Base-by-base conservation (phyloP, 2,113 vertebrate genomes). In the Hyperopisus bebe region DNA sequence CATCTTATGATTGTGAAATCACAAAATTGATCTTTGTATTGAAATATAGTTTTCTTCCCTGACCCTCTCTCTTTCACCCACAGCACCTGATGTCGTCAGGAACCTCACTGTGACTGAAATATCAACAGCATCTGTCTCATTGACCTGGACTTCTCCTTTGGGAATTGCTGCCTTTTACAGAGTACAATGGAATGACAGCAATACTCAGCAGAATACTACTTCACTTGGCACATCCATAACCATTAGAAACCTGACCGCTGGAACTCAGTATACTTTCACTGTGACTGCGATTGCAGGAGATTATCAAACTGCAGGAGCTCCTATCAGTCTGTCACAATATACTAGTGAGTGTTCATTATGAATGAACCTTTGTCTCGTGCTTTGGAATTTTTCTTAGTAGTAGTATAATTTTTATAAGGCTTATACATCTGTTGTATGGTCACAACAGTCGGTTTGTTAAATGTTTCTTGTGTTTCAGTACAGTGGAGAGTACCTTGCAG, bases 181-280 rank as follows among this genome's bases (percentile, higher is more conserved):
- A 0, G 47, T 48, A 48, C 47, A 0, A 2, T 48, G 47, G 47
- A 48, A 48, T 48, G 47, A 2, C 47, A 48, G 47, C 47, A 48
- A 3, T 48, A 48, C 77, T 51, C 50, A 4, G 21, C 55, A n/a
- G 55, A 62, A 27, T 66, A 8, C 62, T n/a, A 66, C n/a, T 24
- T n/a, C 3, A 11, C 62, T 10, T 27, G 11, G 11, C n/a, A 27
- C 62, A 10, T 84, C 13, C 17, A 27, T 83, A 39, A 44, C 55
- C 55, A 62, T 62, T 39, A 80, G 27, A 39, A 27, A 5, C 7
- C 94, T 95, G 84, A 51, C 0, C 3, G 90, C 93, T 0, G 94
- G 94, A 85, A 93, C 92, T 44, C 47, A 87, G 0, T 94, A 91
- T 90, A 88, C 15, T 2, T 93, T 95, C 91, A 94, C 92, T 89